Evolutionary conservation across 2,888 invertebrate genomes (phyloP).

Genomic region (Campoplex capitator): DNA sequence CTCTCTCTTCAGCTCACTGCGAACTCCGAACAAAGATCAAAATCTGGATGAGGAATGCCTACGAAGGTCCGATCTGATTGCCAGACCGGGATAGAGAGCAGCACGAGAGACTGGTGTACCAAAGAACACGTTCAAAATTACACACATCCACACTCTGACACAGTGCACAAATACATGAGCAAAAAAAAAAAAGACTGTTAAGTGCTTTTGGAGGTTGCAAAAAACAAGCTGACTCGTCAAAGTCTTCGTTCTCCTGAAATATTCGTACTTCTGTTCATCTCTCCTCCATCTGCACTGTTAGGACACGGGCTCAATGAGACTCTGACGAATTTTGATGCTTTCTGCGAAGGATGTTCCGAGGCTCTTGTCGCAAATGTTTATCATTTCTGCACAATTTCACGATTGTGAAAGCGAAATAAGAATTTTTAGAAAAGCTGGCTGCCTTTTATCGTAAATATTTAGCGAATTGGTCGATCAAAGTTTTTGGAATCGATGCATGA

Average conservation of each 20-base stretch:
- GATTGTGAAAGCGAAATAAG: neutral
- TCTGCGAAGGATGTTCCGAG: neutral
- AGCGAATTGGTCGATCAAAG: neutral
- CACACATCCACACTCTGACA: neutral
- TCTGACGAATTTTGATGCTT: neutral
- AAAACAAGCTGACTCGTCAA: constrained; percentile 28
- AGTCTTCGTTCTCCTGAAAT: constrained; percentile 3
- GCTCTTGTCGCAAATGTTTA: neutral
- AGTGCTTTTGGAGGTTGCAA: constrained; percentile 4
- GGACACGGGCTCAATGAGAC: neutral
- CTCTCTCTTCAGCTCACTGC: constrained; percentile 16
- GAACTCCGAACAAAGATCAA: constrained; percentile 45
- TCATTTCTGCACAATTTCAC: too few species aligned
- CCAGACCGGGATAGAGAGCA: constrained; percentile 31
- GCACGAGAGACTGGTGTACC: constrained; percentile 33
- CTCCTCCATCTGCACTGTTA: neutral
- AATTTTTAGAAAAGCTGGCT: neutral
- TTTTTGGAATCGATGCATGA: neutral
- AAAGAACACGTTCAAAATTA: neutral
- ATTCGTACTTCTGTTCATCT: neutral
- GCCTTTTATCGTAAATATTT: neutral
- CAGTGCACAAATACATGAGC: neutral
- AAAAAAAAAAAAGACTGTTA: neutral
- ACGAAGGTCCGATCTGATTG: constrained; percentile 61
- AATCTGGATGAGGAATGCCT: constrained; percentile 65